Percentiles rank a stretch among this genome's conserved stretches.
Conservation (phyloP, 2,888 invertebrate species). For the Chloroclystis v-ata region DNA sequence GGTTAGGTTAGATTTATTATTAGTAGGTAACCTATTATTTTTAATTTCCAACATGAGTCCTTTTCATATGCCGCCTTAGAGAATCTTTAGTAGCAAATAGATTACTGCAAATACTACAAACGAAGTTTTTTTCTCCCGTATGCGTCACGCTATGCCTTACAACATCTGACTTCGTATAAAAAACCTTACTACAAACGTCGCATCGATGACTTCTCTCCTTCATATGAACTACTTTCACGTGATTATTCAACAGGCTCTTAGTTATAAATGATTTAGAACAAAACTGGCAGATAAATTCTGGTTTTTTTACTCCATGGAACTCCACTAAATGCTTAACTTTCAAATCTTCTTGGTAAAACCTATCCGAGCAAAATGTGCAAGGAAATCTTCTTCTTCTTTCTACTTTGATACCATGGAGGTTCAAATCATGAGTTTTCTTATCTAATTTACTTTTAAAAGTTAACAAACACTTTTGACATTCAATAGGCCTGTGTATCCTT, state of each 20-base stretch:
- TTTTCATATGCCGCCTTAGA: constrained; percentile 54
- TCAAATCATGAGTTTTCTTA: constrained; percentile 33
- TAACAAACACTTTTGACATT: constrained; percentile 46
- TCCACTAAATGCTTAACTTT: constrained; percentile 46
- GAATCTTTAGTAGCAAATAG: constrained; percentile 61
- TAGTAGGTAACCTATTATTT: neutral
- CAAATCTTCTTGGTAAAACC: constrained; percentile 54
- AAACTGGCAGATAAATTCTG: constrained; percentile 50
- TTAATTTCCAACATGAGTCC: constrained; percentile 39
- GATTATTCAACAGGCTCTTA: constrained; percentile 56
- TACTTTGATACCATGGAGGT: constrained; percentile 29
- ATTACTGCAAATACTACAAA: constrained; percentile 49
- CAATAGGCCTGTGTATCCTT: constrained; percentile 23
- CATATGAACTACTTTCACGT: constrained; percentile 59
- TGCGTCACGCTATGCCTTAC: constrained; percentile 56
- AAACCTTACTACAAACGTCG: constrained; percentile 54
- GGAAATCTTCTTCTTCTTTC: constrained; percentile 52
- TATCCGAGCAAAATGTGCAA: constrained; percentile 48
- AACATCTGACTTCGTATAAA: constrained; percentile 61
- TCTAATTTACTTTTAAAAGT: constrained; percentile 38
- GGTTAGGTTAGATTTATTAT: neutral
- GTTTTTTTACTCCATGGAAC: constrained; percentile 49
- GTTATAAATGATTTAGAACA: constrained; percentile 60
- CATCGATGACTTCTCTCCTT: constrained; percentile 62
- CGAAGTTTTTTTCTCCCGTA: constrained; percentile 55